Conservation (phyloP, 2,113 vertebrate species). For the Alces alces region DNA sequence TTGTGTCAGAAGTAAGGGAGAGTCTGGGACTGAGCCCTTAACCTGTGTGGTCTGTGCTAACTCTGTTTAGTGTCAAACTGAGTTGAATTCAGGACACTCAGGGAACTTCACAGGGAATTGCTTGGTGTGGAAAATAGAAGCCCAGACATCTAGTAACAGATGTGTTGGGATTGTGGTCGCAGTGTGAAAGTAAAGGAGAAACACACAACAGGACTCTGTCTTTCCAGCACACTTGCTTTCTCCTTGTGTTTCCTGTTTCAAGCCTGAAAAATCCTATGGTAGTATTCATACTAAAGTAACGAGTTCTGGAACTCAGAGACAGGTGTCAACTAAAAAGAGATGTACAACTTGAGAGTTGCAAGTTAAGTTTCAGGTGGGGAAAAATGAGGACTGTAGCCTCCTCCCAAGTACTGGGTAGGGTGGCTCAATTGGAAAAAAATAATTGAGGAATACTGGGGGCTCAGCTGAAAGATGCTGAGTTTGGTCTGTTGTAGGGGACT, state of each 20-base stretch:
- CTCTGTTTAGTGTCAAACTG: background rate
- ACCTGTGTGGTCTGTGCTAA: background rate
- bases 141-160: background rate
- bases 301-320: background rate
- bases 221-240: background rate
- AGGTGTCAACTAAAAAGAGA: background rate
- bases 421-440: background rate
- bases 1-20: background rate
- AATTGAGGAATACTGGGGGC: background rate
- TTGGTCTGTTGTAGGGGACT: background rate
- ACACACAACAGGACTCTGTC: background rate
- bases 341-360: background rate
- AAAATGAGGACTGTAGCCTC: background rate
- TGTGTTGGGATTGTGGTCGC: too few relatives aligned
- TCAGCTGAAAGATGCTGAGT: background rate
- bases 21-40: background rate
- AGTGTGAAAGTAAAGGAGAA: background rate
- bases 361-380: background rate
- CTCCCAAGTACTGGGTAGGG: accelerated
- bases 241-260: background rate
- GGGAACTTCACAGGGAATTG: background rate
- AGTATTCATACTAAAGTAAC: background rate
- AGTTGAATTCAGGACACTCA: background rate
- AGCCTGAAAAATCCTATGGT: background rate
- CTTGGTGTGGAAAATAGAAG: background rate